These are phyloP conservation scores for Drosophila anomelani DNA, from an alignment of 2,888 invertebrate species.

Conservation along the genomic window DNA sequence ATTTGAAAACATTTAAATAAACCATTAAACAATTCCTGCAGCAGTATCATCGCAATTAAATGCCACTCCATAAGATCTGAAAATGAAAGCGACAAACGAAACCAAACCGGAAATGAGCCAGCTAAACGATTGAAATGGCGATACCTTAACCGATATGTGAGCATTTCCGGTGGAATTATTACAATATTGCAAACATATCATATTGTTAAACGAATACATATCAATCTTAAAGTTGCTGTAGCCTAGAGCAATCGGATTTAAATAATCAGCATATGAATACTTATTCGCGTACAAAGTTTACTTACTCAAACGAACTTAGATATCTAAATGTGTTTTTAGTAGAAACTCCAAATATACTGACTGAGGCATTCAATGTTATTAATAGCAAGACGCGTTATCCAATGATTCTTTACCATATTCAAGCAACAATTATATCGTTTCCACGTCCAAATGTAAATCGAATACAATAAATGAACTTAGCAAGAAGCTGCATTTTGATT, in stretches of 20 bases:
- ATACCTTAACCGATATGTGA: constrained; percentile 25
- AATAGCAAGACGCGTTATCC: constrained; percentile 57
- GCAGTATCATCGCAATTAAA: constrained; percentile 61
- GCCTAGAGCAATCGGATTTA: constrained; percentile 14
- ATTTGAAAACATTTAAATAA: not conserved
- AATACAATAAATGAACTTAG: constrained; percentile 36
- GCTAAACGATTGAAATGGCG: constrained; percentile 34
- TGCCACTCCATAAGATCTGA: not conserved
- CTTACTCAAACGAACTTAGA: constrained; percentile 36
- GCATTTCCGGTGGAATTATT: constrained; percentile 25
- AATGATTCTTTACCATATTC: constrained; percentile 51
- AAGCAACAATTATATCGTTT: constrained; percentile 49
- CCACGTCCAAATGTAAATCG: constrained; percentile 36
- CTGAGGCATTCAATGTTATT: constrained; percentile 81
- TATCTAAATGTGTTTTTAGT: constrained; percentile 59
- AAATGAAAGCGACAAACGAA: constrained; percentile 5
- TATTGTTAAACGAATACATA: constrained; percentile 61
- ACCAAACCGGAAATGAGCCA: constrained; percentile 5
- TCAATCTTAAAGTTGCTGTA: constrained; percentile 53
- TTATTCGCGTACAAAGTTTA: constrained; percentile 27
- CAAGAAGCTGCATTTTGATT: constrained; percentile 1
- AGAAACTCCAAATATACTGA: constrained; percentile 70
- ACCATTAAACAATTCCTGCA: not conserved
- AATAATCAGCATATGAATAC: constrained; percentile 29
- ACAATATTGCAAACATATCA: constrained; percentile 56